A percentile compares a stretch with the other conserved stretches of the same genome.
phyloP scores from a whole-genome alignment of 2,797 vertebrate species.

The Acropternis orthonyx region DNA sequence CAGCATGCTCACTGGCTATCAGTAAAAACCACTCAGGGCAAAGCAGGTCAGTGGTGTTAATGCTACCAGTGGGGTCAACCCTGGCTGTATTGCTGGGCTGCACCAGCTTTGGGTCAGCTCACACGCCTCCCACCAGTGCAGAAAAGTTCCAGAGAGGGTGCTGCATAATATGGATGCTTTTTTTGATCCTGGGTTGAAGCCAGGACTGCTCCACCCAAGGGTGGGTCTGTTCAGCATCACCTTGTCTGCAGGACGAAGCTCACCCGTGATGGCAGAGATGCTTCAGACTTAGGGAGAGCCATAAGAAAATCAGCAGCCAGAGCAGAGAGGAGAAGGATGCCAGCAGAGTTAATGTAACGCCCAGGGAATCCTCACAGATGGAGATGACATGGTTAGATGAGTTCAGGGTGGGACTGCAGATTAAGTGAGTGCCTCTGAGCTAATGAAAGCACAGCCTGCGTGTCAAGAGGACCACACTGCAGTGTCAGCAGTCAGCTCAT shows the following conservation, averaged over 20 bases:
- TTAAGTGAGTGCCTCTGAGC: not conserved
- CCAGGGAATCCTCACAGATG: not conserved
- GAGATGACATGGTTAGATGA: not conserved
- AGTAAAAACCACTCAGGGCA: accelerated
- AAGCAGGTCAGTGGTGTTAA: not conserved
- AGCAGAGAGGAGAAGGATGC: not conserved
- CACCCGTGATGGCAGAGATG: accelerated
- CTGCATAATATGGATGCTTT: not conserved
- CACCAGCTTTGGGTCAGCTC: not conserved
- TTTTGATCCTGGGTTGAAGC: not conserved
- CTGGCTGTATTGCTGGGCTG: not conserved
- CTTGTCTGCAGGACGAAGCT: not conserved
- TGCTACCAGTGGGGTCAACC: not conserved
- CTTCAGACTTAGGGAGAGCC: not conserved
- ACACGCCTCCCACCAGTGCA: accelerated
- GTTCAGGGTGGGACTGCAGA: not conserved
- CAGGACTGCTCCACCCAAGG: not conserved
- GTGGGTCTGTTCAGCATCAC: not conserved
- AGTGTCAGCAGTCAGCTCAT: not conserved
- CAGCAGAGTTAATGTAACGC: accelerated
- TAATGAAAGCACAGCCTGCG: not conserved
- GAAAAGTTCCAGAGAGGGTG: not conserved
- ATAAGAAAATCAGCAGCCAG: accelerated
- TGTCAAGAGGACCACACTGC: not conserved
- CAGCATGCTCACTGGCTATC: accelerated